Evolutionary conservation across 2,888 invertebrate genomes (phyloP).

Genomic region (Epistrophe grossulariae): DNA sequence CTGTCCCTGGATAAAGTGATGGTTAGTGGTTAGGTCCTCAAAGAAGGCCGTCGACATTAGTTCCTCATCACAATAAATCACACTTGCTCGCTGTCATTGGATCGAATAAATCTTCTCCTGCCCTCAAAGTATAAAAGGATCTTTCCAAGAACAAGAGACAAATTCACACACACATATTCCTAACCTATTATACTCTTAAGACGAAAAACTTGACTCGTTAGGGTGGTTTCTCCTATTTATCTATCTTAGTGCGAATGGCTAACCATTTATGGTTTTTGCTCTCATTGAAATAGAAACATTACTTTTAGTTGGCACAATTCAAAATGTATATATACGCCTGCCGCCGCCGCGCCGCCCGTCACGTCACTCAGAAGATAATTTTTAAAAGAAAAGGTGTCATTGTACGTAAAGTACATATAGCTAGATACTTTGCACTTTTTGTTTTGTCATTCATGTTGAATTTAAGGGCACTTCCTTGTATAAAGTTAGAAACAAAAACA

Average conservation of each 20-base stretch:
- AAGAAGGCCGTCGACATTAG: slow-evolving; percentile 47
- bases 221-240: slow-evolving; percentile 61
- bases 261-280: slow-evolving; percentile 14
- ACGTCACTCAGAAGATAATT: not conserved
- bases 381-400: slow-evolving; percentile 11
- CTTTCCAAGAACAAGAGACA: slow-evolving; percentile 1
- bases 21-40: not conserved
- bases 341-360: not conserved
- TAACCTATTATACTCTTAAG: not conserved
- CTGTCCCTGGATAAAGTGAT: not conserved
- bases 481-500: not conserved
- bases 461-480: slow-evolving; percentile 17
- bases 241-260: slow-evolving; percentile 21
- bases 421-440: not conserved
- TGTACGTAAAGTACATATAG: not conserved
- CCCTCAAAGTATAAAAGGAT: slow-evolving; percentile 31
- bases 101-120: slow-evolving; percentile 62
- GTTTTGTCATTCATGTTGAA: not conserved
- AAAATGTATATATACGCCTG: not conserved
- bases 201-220: slow-evolving; percentile 22
- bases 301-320: slow-evolving; percentile 32
- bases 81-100: slow-evolving; percentile 57
- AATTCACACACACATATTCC: not conserved
- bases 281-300: slow-evolving; percentile 25
- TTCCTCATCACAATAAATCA: slow-evolving; percentile 64